These are phyloP conservation scores for Gymnocheta viridis DNA, from an alignment of 2,888 invertebrate species.

Conservation along the genomic window DNA sequence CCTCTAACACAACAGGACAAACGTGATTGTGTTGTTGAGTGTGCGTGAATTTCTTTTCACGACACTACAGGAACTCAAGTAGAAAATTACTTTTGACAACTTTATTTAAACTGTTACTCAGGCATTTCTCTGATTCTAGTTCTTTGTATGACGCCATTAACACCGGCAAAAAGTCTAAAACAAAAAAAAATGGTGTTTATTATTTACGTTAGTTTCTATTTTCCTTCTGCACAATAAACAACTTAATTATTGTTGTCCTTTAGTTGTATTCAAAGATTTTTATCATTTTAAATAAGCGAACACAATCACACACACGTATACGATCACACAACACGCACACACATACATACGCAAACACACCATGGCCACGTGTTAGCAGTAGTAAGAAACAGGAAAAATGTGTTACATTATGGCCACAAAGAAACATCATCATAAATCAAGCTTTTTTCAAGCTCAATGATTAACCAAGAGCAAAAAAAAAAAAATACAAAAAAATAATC, in stretches of 20 bases:
- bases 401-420: conserved; percentile 24
- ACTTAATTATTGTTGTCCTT: conserved; percentile 31
- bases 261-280: background rate
- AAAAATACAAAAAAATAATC: too few species aligned
- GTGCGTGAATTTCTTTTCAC: background rate
- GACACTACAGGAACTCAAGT: conserved; percentile 2
- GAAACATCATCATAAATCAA: conserved; percentile 38
- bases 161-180: conserved; percentile 19
- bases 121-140: background rate
- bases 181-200: background rate
- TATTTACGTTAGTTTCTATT: background rate
- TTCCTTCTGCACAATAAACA: background rate
- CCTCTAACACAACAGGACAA: background rate
- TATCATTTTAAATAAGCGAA: conserved; percentile 6
- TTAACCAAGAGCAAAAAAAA: background rate
- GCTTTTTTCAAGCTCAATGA: conserved; percentile 3
- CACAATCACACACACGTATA: background rate
- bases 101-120: conserved; percentile 25
- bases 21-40: background rate
- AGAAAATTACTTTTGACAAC: conserved; percentile 26
- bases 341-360: background rate
- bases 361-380: background rate
- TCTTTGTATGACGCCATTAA: conserved; percentile 1
- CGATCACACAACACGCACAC: too few species aligned
- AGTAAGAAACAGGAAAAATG: conserved; percentile 15